Conservation (phyloP, 2,113 vertebrate genomes). For the Salvelinus fontinalis region DNA sequence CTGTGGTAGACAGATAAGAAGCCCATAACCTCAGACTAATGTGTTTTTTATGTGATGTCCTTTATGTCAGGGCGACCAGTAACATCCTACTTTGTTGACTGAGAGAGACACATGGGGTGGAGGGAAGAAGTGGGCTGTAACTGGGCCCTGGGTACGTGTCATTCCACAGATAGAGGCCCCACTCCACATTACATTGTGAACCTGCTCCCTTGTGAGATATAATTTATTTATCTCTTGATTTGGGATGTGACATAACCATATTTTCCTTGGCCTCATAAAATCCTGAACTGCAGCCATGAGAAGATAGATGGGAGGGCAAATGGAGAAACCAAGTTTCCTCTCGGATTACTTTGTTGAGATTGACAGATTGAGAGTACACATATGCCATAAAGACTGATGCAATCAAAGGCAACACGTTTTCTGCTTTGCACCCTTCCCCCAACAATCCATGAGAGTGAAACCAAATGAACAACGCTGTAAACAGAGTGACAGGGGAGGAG, state of each 20-base stretch:
- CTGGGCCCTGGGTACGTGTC: constrained; percentile 2
- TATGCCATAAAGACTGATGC: constrained; percentile 47
- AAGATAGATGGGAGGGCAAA: constrained; percentile 42
- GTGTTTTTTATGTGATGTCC: constrained; percentile 54
- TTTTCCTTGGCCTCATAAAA: constrained; percentile 13
- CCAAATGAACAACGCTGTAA: neutral
- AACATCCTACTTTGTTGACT: constrained; percentile 45
- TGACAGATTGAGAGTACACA: constrained; percentile 67
- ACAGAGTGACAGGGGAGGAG: neutral
- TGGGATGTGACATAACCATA: neutral
- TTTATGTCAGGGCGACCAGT: constrained; percentile 61
- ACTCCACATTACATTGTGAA: constrained; percentile 1
- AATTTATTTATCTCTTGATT: constrained; percentile 17
- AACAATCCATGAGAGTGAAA: constrained; percentile 29
- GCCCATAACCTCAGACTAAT: constrained; percentile 46
- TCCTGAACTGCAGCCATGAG: constrained; percentile 23
- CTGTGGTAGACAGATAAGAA: constrained; percentile 30
- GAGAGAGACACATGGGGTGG: constrained; percentile 36
- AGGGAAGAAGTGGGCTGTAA: constrained; percentile 9
- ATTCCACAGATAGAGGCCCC: constrained; percentile 13
- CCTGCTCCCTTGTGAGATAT: neutral
- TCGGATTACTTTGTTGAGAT: constrained; percentile 35
- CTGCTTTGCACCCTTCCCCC: constrained; percentile 6
- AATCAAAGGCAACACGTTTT: constrained; percentile 57
- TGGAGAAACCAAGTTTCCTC: constrained; percentile 7